Evolutionary conservation across 2,888 invertebrate species (phyloP).

Genomic region (Spodoptera exigua): DNA sequence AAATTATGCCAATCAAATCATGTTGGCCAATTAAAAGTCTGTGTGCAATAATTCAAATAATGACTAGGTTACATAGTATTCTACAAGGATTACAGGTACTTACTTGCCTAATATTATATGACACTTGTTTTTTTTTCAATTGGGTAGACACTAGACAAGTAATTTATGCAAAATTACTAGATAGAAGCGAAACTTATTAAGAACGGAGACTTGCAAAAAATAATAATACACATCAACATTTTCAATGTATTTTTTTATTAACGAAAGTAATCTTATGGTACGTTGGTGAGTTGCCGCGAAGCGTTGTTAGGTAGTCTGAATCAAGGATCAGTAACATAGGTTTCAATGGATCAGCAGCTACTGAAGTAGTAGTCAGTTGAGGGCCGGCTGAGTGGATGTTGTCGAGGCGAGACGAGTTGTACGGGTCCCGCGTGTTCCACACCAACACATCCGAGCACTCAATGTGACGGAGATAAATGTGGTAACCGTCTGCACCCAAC

Average conservation of each 20-base stretch:
- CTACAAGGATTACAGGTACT: slow-evolving; percentile 1
- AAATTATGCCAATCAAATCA: slow-evolving; percentile 2
- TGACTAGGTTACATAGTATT: neutral
- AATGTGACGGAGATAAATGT: slow-evolving; percentile 86
- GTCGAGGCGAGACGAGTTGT: slow-evolving; percentile 79
- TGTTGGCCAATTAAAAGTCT: slow-evolving; percentile 5
- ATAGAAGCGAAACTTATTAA: no score
- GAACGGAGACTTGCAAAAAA: no score
- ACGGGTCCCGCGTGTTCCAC: slow-evolving; percentile 87
- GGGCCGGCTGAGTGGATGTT: slow-evolving; percentile 87
- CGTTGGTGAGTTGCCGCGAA: slow-evolving; percentile 79
- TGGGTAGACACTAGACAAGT: no score
- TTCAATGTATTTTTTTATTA: slow-evolving; percentile 50
- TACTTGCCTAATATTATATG: neutral
- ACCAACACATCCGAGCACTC: slow-evolving; percentile 88
- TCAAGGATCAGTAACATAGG: slow-evolving; percentile 89
- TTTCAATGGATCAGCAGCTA: slow-evolving; percentile 85
- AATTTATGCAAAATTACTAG: no score
- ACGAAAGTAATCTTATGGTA: slow-evolving; percentile 76
- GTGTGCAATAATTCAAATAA: slow-evolving; percentile 11
- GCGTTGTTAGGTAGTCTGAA: slow-evolving; percentile 90
- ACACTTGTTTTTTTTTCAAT: no score
- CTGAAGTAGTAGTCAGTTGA: slow-evolving; percentile 88
- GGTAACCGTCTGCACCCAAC: slow-evolving; percentile 70
- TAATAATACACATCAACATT: no score